Conservation (phyloP, 2,113 vertebrate species). For the Ornithorhynchus anatinus region DNA sequence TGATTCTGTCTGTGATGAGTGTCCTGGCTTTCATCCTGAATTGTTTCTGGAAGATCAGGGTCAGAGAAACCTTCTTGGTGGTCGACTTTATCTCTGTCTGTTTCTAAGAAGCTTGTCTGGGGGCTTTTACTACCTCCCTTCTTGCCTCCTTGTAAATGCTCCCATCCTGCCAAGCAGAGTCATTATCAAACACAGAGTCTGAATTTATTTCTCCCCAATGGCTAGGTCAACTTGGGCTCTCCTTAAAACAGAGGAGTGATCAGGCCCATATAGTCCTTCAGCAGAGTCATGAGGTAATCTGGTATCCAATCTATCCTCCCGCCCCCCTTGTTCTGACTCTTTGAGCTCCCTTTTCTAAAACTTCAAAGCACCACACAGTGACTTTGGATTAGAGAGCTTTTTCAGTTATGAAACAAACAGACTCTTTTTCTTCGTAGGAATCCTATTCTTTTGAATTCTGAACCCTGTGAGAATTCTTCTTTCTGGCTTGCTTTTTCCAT, state of each 20-base stretch:
- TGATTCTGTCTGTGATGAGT: constrained; percentile 22
- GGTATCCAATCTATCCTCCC: neutral
- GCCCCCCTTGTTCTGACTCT: neutral
- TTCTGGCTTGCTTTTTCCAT: neutral
- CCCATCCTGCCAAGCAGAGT: neutral
- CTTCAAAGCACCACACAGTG: neutral
- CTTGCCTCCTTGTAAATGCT: neutral
- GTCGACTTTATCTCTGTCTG: neutral
- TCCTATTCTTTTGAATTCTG: neutral
- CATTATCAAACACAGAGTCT: neutral
- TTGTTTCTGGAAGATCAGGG: neutral
- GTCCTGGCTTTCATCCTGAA: neutral
- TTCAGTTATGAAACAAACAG: neutral
- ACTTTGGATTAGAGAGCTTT: constrained; percentile 1
- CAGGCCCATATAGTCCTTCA: neutral
- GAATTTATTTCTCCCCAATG: neutral
- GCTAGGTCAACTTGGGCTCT: neutral
- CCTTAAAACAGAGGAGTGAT: neutral
- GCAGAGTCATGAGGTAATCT: neutral
- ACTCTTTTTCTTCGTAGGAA: neutral
- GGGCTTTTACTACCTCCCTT: neutral
- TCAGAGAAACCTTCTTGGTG: accelerated
- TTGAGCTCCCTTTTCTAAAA: neutral
- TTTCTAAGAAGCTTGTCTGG: neutral
- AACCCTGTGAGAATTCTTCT: neutral